Evolutionary conservation across 2,113 vertebrate species (phyloP), one percentile per base, ranked within the genome.

Genomic region (Heptranchias perlo): DNA sequence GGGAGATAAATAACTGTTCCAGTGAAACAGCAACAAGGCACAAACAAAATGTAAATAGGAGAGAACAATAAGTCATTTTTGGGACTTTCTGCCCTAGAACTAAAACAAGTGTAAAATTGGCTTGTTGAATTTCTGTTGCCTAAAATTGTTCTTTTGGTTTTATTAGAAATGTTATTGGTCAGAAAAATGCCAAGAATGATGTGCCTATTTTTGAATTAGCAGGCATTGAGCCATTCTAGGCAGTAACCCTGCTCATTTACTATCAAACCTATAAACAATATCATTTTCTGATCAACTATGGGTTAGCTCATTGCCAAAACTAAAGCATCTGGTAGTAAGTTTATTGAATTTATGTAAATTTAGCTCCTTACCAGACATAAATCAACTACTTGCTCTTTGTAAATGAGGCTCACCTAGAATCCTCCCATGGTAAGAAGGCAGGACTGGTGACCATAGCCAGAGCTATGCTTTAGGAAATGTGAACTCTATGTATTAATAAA

Each of bases 161-260:
- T 35, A 58, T 91, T 58, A n/a, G 28, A 61, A 92, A 92, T 92
- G 54, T 92, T 44, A 2, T 62, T n/a, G n/a, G 11, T 92, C 89
- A 92, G 89, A 92, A 62, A 92, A 31, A 62, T 62, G 89, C 54
- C 39, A 92, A 92, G 54, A 62, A 62, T 92, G 39, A n/a, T 92
- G 89, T 39, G 58, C 0, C 58, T 62, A 39, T 39, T 62, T 92
- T 61, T 62, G 89, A 92, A 62, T 62, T 23, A 14, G 14, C 39
- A 16, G 76, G 76, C 10, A 39, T 39, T 39, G n/a, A 62, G 58
- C 54, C 52, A n/a, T 91, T 91, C 52, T 16, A 35, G 52, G 31
- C 11, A 35, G 52, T 58, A 35, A 58, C 10, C 52, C 28, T 91
- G 31, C 11, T 54, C 52, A 3, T 39, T 92, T n/a, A 58, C 58